Evolutionary conservation across 2,888 invertebrate genomes (phyloP).

Genomic region (Eumacrocentrus americanus): DNA sequence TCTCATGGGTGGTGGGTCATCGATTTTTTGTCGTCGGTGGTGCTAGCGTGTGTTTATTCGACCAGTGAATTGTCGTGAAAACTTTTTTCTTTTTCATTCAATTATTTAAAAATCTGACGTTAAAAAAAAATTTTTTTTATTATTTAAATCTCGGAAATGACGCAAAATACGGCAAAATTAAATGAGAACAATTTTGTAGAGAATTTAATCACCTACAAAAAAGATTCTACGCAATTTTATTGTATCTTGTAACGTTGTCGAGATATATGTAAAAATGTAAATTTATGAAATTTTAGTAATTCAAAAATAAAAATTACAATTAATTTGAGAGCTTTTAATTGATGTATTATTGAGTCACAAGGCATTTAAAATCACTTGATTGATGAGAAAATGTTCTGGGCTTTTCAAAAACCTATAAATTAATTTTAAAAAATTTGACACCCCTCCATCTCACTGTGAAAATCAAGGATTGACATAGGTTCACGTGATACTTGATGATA

Average conservation of each 20-base stretch:
- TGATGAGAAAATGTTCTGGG: too few species aligned
- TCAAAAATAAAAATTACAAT: background rate
- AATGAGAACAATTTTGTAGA: too few species aligned
- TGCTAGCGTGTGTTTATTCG: slow-evolving; percentile 34
- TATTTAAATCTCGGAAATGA: background rate
- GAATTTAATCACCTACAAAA: too few species aligned
- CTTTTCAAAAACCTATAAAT: too few species aligned
- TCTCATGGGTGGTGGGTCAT: background rate
- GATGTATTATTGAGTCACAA: too few species aligned
- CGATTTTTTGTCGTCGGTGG: slow-evolving; percentile 7
- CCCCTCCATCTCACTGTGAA: too few species aligned
- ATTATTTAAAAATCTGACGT: too few species aligned
- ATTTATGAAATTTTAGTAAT: too few species aligned
- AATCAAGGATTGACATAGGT: background rate
- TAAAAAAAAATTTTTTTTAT: slow-evolving; percentile 7
- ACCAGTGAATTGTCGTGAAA: slow-evolving; percentile 21
- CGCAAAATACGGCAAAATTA: background rate
- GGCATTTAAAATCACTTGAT: too few species aligned
- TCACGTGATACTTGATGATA: slow-evolving; percentile 21
- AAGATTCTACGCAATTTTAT: too few species aligned
- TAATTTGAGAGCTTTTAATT: background rate
- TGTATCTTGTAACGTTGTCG: too few species aligned
- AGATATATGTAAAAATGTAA: too few species aligned
- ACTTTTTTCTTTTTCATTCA: slow-evolving; percentile 8
- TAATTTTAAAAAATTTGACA: background rate